These are phyloP conservation scores for Ectemnius cavifrons DNA, from an alignment of 2,888 invertebrate species.

Conservation along the genomic window DNA sequence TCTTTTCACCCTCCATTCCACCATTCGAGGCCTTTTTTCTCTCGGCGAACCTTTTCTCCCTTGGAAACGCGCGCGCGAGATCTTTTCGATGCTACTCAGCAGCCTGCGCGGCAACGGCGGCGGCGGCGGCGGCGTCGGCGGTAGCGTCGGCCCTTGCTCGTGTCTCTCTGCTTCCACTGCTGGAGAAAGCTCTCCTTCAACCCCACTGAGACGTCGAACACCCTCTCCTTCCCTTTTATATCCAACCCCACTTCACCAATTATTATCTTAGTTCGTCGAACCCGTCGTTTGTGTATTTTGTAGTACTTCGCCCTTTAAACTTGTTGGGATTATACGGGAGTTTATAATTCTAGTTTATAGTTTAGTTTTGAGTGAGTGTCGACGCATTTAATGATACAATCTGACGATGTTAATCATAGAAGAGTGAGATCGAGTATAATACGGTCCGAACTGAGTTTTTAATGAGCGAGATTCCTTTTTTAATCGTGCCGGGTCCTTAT, in stretches of 20 bases:
- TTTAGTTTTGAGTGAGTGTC: neutral
- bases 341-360: no score
- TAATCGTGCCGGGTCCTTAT: neutral
- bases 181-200: neutral
- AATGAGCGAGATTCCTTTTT: neutral
- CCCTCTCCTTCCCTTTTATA: neutral
- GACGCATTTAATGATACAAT: slow-evolving; percentile 13
- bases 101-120: no score
- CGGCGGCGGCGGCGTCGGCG: no score
- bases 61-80: neutral
- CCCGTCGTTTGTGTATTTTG: slow-evolving; percentile 36
- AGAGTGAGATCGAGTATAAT: slow-evolving; percentile 35
- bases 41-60: slow-evolving; percentile 24
- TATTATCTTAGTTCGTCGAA: slow-evolving; percentile 39
- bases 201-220: neutral
- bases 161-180: neutral
- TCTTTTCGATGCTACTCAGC: no score
- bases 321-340: no score
- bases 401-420: neutral
- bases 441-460: neutral
- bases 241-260: neutral
- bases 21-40: slow-evolving; percentile 15
- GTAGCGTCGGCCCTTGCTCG: neutral
- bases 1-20: slow-evolving; percentile 60
- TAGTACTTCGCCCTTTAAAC: no score